These are phyloP conservation scores for Numenius arquata DNA, from an alignment of 2,113 vertebrate species.

Conservation along the genomic window DNA sequence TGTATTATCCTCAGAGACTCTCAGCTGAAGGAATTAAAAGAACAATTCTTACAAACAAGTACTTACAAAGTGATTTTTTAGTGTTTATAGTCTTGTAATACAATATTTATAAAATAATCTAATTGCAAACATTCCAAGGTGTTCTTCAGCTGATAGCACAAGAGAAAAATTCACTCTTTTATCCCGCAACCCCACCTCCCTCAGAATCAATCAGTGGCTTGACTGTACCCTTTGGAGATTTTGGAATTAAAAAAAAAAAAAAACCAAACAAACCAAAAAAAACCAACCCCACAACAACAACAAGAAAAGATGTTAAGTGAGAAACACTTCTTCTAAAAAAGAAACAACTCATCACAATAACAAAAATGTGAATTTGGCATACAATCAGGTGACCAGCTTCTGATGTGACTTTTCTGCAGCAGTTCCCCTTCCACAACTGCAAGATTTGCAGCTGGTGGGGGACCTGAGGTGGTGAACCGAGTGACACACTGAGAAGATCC, in stretches of 20 bases:
- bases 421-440: not conserved
- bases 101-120: conserved; percentile 38
- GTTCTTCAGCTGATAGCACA: conserved; percentile 30
- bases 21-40: conserved; percentile 28
- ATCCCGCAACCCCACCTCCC: not conserved
- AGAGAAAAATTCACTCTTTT: not conserved
- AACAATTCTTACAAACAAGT: not conserved
- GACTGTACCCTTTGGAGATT: not conserved
- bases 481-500: not conserved
- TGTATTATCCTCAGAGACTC: not conserved
- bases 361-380: not conserved
- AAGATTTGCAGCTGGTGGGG: not conserved
- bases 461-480: not conserved
- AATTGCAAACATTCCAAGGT: conserved; percentile 26
- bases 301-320: not conserved
- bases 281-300: not conserved
- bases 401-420: not conserved
- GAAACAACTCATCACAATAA: not conserved
- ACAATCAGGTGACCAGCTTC: not conserved
- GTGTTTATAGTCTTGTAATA: not conserved
- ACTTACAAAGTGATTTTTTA: conserved; percentile 43
- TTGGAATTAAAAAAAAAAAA: not conserved
- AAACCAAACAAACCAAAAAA: not conserved
- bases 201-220: not conserved
- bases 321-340: not conserved